phyloP scores from a whole-genome alignment of 37 sponge, comb jelly and placozoan genomes.

The Hexactinellida sp. region DNA sequence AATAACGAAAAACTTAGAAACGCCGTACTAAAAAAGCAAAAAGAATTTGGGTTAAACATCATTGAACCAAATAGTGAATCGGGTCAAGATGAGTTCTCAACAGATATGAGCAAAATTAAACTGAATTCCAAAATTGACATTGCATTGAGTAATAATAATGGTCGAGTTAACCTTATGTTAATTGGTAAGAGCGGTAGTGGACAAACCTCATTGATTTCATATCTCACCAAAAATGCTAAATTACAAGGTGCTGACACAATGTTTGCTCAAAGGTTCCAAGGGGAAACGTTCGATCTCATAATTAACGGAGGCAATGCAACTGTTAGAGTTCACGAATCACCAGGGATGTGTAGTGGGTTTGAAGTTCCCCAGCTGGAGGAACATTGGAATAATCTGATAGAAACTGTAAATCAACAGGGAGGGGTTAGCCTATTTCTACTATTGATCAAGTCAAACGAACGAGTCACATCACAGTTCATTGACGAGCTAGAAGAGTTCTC shows the following conservation, averaged over 20 bases:
- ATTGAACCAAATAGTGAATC: not conserved
- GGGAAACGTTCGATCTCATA: not conserved
- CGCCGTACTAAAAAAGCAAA: not conserved
- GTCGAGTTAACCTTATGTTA: not conserved
- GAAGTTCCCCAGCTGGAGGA: not conserved
- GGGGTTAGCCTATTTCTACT: not conserved
- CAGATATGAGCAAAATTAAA: not conserved
- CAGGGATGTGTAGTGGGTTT: not conserved
- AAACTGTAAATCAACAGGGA: not conserved
- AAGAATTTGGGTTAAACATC: not conserved
- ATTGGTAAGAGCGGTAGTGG: not conserved
- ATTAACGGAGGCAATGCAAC: not conserved
- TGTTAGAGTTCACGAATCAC: not conserved
- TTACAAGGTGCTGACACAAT: not conserved
- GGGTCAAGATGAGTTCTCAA: not conserved
- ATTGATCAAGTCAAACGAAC: not conserved
- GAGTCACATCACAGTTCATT: not conserved
- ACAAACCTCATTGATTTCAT: not conserved
- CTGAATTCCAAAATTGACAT: not conserved
- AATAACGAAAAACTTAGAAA: not conserved
- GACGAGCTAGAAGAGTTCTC: not conserved
- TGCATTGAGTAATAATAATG: not conserved
- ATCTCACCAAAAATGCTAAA: not conserved
- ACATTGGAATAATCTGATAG: not conserved
- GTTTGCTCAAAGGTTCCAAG: not conserved